A percentile compares a stretch with the other conserved stretches of the same genome.
Evolutionary conservation across 2,888 invertebrate species (phyloP).

Genomic region (Ariolimax columbianus): DNA sequence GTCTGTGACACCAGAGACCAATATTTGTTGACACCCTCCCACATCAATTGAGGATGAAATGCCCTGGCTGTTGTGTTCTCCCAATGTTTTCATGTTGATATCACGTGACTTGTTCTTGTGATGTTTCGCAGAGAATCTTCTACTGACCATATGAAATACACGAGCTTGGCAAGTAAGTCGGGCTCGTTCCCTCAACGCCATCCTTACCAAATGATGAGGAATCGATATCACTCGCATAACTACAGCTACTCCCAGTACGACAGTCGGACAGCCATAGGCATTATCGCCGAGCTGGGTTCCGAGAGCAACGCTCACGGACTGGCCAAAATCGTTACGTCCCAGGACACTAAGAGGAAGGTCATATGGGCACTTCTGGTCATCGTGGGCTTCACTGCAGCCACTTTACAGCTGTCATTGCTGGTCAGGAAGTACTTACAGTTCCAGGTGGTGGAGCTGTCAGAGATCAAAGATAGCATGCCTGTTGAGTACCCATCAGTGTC

Average conservation of each 20-base stretch:
- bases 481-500: conserved; percentile 75
- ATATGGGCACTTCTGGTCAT: conserved; percentile 73
- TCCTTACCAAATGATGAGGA: conserved; percentile 46
- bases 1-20: too few species aligned
- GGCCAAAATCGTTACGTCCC: conserved; percentile 70
- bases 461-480: conserved; percentile 73
- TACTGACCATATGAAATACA: conserved; percentile 66
- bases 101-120: not conserved
- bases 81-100: not conserved
- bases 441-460: conserved; percentile 72
- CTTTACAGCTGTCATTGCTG: conserved; percentile 71
- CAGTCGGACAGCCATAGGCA: conserved; percentile 58
- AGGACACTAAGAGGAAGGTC: conserved; percentile 69
- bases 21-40: not conserved
- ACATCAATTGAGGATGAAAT: too few species aligned
- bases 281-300: conserved; percentile 71
- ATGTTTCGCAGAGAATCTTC: conserved; percentile 57
- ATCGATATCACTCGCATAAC: conserved; percentile 36
- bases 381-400: conserved; percentile 73
- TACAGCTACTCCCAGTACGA: conserved; percentile 34
- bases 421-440: conserved; percentile 71
- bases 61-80: too few species aligned
- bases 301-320: conserved; percentile 74
- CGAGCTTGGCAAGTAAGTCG: conserved; percentile 58
- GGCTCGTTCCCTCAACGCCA: conserved; percentile 57